Evolutionary conservation across 2,113 vertebrate genomes (phyloP).

Genomic region (Oncorhynchus nerka): DNA sequence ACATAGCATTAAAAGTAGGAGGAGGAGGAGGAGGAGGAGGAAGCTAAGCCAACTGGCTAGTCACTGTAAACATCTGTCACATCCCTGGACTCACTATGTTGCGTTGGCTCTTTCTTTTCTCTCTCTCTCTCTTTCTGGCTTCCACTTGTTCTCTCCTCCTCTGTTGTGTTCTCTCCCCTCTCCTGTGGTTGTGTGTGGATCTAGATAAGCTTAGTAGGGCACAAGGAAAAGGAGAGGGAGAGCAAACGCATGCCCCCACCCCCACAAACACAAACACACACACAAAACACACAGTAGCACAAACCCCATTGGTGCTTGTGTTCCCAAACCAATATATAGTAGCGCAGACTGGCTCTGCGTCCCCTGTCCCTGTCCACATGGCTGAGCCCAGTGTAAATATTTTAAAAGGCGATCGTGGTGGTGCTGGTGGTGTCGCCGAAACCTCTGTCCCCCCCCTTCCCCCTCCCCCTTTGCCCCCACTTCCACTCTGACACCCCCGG

Average conservation of each 20-base stretch:
- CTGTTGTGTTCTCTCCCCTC: neutral
- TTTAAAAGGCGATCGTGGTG: constrained; percentile 28
- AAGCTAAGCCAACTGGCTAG: neutral
- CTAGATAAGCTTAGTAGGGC: constrained; percentile 1
- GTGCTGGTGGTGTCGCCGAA: constrained; percentile 24
- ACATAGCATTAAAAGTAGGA: neutral
- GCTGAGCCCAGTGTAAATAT: constrained; percentile 43
- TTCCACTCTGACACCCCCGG: constrained; percentile 11
- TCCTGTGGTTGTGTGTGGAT: neutral
- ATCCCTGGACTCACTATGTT: neutral
- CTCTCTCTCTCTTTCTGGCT: neutral
- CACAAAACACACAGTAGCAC: constrained; percentile 5
- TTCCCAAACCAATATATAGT: constrained; percentile 8
- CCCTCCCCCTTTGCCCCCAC: neutral
- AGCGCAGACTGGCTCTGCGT: constrained; percentile 7
- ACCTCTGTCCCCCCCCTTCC: neutral
- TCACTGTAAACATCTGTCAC: neutral
- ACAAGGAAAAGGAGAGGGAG: neutral
- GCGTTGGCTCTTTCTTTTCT: neutral
- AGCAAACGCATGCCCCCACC: neutral
- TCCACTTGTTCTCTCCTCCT: neutral
- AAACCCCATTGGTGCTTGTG: constrained; percentile 10
- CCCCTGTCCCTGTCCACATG: constrained; percentile 30
- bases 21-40: neutral
- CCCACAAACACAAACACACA: neutral